These are phyloP conservation scores for Platypus cylindrus DNA, from an alignment of 2,888 invertebrate genomes.

Conservation along the genomic window DNA sequence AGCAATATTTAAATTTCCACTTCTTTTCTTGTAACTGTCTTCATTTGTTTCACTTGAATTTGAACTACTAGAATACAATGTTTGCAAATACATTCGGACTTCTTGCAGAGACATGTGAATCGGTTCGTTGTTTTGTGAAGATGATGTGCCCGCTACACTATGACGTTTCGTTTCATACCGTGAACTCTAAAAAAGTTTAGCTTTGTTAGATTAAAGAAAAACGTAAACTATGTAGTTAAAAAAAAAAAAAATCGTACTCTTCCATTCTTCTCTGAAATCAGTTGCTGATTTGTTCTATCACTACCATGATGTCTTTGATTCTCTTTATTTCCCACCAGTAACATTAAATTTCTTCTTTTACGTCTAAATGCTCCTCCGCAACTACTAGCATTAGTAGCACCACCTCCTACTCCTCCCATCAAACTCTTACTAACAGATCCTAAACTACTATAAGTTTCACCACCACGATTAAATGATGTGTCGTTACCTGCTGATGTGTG, in stretches of 20 bases:
- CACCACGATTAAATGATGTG: no score
- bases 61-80: conserved; percentile 64
- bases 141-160: conserved; percentile 52
- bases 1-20: conserved; percentile 9
- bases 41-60: conserved; percentile 48
- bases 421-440: conserved; percentile 24
- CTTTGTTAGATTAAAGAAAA: no score
- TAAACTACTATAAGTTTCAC: conserved; percentile 30
- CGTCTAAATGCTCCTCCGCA: no score
- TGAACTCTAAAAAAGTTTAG: conserved; percentile 24
- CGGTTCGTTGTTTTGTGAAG: conserved; percentile 51
- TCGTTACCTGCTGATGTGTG: conserved; percentile 41
- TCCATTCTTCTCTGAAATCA: conserved; percentile 1
- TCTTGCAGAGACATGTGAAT: conserved; percentile 77
- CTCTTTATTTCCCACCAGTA: conserved; percentile 14
- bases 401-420: no score
- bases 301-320: conserved; percentile 9
- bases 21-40: conserved; percentile 24
- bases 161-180: conserved; percentile 44
- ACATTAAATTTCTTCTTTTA: conserved; percentile 11
- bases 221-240: no score
- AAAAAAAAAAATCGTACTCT: no score
- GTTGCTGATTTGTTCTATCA: conserved; percentile 2
- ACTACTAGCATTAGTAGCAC: no score
- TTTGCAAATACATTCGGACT: conserved; percentile 71